phyloP scores from a whole-genome alignment of 2,797 vertebrate genomes.

The Pelobates cultripes region DNA sequence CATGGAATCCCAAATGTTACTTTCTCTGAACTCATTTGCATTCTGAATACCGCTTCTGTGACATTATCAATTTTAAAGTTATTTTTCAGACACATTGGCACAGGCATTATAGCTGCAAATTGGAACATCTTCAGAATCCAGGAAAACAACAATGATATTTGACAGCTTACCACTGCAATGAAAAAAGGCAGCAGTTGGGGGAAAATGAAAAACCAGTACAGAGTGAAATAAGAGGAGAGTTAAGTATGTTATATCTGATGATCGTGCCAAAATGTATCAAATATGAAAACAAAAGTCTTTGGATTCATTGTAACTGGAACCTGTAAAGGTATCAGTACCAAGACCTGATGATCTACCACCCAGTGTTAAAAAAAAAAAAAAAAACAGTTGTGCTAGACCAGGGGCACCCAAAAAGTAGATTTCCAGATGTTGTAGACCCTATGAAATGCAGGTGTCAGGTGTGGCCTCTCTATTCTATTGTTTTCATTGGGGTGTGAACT shows the following conservation, averaged over 20 bases:
- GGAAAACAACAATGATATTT: constrained; percentile 50
- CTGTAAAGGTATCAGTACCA: not conserved
- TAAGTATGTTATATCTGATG: constrained; percentile 8
- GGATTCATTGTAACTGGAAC: not conserved
- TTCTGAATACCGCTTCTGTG: constrained; percentile 25
- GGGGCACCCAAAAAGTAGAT: no score
- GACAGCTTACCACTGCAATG: constrained; percentile 50
- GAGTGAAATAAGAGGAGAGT: constrained; percentile 7
- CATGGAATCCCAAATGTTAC: not conserved
- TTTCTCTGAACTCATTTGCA: constrained; percentile 42
- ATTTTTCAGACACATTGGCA: constrained; percentile 55
- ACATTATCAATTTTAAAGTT: constrained; percentile 55
- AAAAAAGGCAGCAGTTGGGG: constrained; percentile 19
- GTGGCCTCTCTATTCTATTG: no score
- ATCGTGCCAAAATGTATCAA: constrained; percentile 14
- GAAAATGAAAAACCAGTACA: constrained; percentile 12
- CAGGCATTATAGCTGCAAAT: constrained; percentile 55
- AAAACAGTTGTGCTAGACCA: no score
- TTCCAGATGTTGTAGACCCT: no score
- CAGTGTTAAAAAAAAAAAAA: no score
- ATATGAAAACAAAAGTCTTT: constrained; percentile 6
- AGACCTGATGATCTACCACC: no score
- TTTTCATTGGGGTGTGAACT: no score
- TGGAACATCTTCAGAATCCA: constrained; percentile 53
- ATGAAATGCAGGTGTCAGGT: no score